Evolutionary conservation across 1,140 invertebrate species (phyloP).

Genomic region (Ladona fulva): DNA sequence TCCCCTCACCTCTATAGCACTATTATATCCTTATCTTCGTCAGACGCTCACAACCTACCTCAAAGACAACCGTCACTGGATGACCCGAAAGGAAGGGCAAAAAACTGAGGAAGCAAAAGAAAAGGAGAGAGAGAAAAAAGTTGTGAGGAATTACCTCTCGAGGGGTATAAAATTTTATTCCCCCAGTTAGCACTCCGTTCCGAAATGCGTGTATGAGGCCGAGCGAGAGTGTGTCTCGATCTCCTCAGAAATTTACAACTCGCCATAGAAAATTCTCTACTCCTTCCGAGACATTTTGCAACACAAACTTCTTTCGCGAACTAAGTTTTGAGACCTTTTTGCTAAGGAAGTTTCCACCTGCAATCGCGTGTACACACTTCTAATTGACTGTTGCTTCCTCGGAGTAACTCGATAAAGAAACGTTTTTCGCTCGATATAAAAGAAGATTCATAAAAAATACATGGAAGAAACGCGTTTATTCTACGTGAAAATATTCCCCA

Average conservation of each 20-base stretch:
- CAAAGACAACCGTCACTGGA: neutral
- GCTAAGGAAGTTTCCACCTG: too few species aligned
- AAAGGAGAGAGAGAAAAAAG: neutral
- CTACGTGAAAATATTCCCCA: too few species aligned
- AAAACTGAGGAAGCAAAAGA: neutral
- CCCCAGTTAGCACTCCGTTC: neutral
- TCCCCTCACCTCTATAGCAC: too few species aligned
- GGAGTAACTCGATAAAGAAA: too few species aligned
- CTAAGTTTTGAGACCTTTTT: too few species aligned
- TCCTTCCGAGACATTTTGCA: neutral
- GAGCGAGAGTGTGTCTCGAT: neutral
- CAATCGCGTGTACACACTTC: too few species aligned
- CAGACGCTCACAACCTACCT: conserved; percentile 7
- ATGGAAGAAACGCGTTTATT: too few species aligned
- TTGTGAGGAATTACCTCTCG: conserved; percentile 4
- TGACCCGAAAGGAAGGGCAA: neutral
- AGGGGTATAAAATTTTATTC: conserved; percentile 3
- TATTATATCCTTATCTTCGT: neutral
- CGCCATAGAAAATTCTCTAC: neutral
- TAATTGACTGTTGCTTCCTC: too few species aligned
- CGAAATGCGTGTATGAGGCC: neutral
- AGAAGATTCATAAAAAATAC: too few species aligned
- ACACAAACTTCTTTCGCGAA: neutral
- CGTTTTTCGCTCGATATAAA: too few species aligned
- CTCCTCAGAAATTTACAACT: neutral